These are phyloP conservation scores for Contarinia nasturtii DNA, from an alignment of 1,140 invertebrate genomes.

Conservation along the genomic window DNA sequence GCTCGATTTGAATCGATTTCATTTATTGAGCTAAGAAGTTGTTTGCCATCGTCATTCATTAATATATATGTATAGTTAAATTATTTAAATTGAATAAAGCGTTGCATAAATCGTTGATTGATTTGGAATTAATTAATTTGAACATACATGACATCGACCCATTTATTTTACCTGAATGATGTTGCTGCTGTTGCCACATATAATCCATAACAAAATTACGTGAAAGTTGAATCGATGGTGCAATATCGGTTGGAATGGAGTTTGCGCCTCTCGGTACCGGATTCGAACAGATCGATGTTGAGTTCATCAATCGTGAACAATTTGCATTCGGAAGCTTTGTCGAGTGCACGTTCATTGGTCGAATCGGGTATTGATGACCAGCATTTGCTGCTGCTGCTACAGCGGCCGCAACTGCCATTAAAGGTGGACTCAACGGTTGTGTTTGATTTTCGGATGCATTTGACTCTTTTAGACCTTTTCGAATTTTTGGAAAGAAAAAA, in stretches of 20 bases:
- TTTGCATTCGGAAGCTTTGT: not conserved
- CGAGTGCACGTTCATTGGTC: not conserved
- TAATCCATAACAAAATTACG: conserved; percentile 43
- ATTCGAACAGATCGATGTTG: not conserved
- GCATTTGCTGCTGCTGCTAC: conserved; percentile 15
- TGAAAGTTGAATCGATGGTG: conserved; percentile 32
- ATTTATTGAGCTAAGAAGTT: too few species aligned
- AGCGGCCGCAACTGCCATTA: conserved; percentile 10
- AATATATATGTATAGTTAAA: too few species aligned
- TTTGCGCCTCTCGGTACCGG: conserved; percentile 8
- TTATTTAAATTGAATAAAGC: too few species aligned
- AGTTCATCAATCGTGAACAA: not conserved
- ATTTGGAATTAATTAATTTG: too few species aligned
- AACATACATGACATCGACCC: too few species aligned
- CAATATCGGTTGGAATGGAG: conserved; percentile 24
- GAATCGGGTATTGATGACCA: conserved; percentile 6
- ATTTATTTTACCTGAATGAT: conserved; percentile 21
- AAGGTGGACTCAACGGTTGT: conserved; percentile 3
- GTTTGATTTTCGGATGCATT: conserved; percentile 5
- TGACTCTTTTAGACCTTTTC: conserved; percentile 20
- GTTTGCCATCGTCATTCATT: too few species aligned
- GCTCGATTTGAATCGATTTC: too few species aligned
- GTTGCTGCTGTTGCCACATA: conserved; percentile 37
- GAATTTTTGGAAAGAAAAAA: too few species aligned
- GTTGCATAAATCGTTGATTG: too few species aligned